Evolutionary conservation across 2,113 vertebrate genomes (phyloP), one percentile per base, ranked within the genome.

Genomic region (Oreotrochilus melanogaster): DNA sequence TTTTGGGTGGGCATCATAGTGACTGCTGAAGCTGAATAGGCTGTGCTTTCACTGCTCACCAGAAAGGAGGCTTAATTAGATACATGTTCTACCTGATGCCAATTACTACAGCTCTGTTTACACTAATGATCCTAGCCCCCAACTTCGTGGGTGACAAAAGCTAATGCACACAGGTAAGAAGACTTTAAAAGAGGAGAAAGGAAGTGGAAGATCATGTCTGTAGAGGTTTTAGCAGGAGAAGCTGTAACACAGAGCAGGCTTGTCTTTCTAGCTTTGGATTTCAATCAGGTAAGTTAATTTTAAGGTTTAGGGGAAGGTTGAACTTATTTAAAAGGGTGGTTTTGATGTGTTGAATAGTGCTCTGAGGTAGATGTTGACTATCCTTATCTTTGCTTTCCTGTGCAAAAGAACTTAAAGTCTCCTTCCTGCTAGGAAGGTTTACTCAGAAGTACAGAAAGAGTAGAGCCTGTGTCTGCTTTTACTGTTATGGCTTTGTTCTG

Each of bases 221-320:
- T 50, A 7, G 78, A 31, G 22, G 19, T 75, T 81, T 87, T n/a
- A 3, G 33, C n/a, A 19, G 8, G 6, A 5, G 27, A 53, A 64
- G 5, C 4, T 69, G 0, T 22, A 19, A 5, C 0, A 2, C 0
- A 1, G 18, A 18, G 22, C 13, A 69, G 10, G 11, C 0, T 39
- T 65, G 6, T 65, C 0, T 2, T 53, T 62, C 37, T 11, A 30
- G 16, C 3, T 79, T 78, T 72, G 21, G 15, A 13, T 30, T 85
- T 82, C 3, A 14, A 9, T 78, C 21, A 61, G 58, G 58, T 88
- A 47, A 79, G 61, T 35, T 87, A 18, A 10, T 39, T 57, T 51
- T 62, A 23, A 15, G 11, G 23, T 24, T 72, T 73, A 7, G 22
- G 33, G 6, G 3, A 28, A 15, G 4, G 4, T 28, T 73, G 13